These are phyloP conservation scores for Trochalopteron elliotii DNA, from an alignment of 2,113 vertebrate species.

Conservation along the genomic window DNA sequence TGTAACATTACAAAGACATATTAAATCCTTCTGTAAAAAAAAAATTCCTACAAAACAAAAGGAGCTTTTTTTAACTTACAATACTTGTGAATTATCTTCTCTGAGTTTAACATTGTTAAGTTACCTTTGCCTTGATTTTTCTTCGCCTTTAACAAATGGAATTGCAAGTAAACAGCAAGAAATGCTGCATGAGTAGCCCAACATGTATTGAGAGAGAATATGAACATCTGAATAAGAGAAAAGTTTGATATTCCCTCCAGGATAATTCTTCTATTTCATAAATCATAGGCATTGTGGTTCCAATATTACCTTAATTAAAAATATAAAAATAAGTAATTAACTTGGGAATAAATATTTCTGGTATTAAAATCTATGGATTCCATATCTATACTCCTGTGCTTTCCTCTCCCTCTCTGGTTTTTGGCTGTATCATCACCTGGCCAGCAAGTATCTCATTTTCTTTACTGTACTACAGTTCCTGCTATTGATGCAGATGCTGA, in stretches of 20 bases:
- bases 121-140: neutral
- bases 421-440: neutral
- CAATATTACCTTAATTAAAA: neutral
- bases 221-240: neutral
- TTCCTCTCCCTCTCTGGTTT: neutral
- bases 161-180: neutral
- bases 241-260: neutral
- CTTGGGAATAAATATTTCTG: neutral
- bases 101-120: neutral
- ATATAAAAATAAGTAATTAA: neutral
- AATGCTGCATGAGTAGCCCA: neutral
- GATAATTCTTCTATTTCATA: neutral
- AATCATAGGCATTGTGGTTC: neutral
- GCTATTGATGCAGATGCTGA: neutral
- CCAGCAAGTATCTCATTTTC: neutral
- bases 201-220: neutral
- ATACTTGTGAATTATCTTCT: neutral
- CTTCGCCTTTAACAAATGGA: neutral
- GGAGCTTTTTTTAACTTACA: neutral
- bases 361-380: neutral
- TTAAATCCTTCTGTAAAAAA: neutral
- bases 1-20: neutral
- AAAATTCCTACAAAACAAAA: neutral
- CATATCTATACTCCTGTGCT: neutral
- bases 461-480: neutral